Evolutionary conservation across 30 jellyfish, hydroid and myxozoan species (phyloP).

Genomic region (Rhopilema esculentum): DNA sequence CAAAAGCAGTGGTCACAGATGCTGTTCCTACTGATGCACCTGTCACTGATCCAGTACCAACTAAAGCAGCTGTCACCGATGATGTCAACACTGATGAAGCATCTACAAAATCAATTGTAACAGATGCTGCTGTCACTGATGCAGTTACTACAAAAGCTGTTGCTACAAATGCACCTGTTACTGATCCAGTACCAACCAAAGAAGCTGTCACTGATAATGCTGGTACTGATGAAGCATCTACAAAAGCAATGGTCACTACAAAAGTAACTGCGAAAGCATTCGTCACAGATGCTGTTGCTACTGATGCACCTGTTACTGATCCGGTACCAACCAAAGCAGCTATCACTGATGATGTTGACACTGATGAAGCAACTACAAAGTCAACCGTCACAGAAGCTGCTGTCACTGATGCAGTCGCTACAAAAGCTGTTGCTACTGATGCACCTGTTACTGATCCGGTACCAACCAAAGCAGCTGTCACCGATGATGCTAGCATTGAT

Average conservation of each 20-base stretch:
- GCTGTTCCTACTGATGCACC: background rate
- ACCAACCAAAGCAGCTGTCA: background rate
- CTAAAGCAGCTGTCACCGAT: background rate
- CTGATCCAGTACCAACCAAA: background rate
- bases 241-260: background rate
- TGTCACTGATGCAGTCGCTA: background rate
- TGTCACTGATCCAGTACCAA: background rate
- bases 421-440: background rate
- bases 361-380: background rate
- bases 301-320: background rate
- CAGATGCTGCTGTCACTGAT: background rate
- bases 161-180: background rate
- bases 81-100: background rate
- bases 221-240: background rate
- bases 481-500: background rate
- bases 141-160: slow-evolving; percentile 1
- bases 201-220: background rate
- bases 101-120: background rate
- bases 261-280: background rate
- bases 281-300: background rate
- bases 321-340: background rate
- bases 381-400: background rate
- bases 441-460: background rate
- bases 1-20: background rate
- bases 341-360: background rate